Evolutionary conservation across 2,797 vertebrate species (phyloP).

Genomic region (Knipowitschia caucasica): DNA sequence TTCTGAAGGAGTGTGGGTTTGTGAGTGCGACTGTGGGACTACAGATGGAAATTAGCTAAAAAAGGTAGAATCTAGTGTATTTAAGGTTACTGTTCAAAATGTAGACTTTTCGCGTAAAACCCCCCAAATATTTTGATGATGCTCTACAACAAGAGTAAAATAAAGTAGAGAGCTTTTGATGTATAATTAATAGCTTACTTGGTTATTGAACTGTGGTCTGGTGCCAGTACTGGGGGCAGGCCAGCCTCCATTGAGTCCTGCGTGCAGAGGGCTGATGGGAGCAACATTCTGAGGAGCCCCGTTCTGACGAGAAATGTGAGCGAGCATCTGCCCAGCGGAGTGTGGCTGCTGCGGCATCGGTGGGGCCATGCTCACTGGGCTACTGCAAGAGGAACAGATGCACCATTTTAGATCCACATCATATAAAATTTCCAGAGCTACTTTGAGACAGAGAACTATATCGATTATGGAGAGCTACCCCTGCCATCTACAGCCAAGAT

Average conservation of each 20-base stretch:
- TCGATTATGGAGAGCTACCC: too few relatives aligned
- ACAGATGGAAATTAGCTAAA: too few relatives aligned
- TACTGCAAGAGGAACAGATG: constrained; percentile 42
- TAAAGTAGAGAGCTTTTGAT: neutral
- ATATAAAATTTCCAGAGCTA: too few relatives aligned
- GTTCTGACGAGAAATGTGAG: constrained; percentile 89
- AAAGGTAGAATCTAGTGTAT: too few relatives aligned
- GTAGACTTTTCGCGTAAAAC: too few relatives aligned
- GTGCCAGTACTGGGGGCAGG: constrained; percentile 42
- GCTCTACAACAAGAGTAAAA: neutral
- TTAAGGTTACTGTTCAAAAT: too few relatives aligned
- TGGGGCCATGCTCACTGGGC: constrained; percentile 77
- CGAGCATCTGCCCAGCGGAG: constrained; percentile 84
- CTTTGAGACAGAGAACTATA: neutral
- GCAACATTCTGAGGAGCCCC: constrained; percentile 71
- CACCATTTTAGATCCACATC: too few relatives aligned
- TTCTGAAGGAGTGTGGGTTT: too few relatives aligned
- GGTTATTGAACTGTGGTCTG: constrained; percentile 80
- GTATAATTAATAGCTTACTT: constrained; percentile 67
- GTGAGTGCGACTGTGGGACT: too few relatives aligned
- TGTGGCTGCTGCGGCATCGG: constrained; percentile 79
- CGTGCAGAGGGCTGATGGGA: constrained; percentile 81
- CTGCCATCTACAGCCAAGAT: too few relatives aligned
- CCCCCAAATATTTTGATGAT: too few relatives aligned
- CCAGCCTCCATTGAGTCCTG: constrained; percentile 56